Percentiles rank a stretch among this genome's conserved stretches.
Evolutionary conservation across 2,113 vertebrate genomes (phyloP).

Genomic region (Gasterosteus aculeatus): DNA sequence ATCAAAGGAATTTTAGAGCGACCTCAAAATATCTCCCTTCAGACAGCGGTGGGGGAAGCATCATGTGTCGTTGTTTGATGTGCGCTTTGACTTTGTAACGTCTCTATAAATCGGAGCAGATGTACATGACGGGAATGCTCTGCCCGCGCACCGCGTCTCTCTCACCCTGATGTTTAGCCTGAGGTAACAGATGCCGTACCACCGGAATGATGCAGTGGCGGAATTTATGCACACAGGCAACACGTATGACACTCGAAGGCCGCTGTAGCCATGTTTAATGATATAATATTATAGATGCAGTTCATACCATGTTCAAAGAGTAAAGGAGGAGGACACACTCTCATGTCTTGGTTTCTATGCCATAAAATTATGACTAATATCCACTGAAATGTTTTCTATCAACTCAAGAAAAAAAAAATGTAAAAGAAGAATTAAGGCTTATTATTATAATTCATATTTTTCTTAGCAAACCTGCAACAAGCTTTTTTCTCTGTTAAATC

Average conservation of each 20-base stretch:
- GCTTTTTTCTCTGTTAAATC: background rate
- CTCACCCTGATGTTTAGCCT: conserved; percentile 47
- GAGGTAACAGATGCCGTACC: conserved; percentile 50
- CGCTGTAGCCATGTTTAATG: background rate
- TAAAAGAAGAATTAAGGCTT: too few species aligned
- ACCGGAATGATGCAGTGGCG: conserved; percentile 29
- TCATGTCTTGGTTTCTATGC: background rate
- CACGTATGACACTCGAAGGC: conserved; percentile 2
- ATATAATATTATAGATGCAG: background rate
- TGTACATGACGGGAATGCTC: conserved; percentile 44
- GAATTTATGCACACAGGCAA: conserved; percentile 24
- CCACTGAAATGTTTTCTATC: background rate
- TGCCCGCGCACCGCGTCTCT: conserved; percentile 17
- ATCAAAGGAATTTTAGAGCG: conserved; percentile 73
- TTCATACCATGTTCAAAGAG: background rate
- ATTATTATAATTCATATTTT: background rate
- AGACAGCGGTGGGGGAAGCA: conserved; percentile 41
- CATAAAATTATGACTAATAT: background rate
- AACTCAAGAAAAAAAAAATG: background rate
- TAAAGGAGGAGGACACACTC: background rate
- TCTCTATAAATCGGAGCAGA: conserved; percentile 35
- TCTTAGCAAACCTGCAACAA: background rate
- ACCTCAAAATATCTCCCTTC: conserved; percentile 67
- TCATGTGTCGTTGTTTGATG: conserved; percentile 46
- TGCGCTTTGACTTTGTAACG: conserved; percentile 20